phyloP scores from a whole-genome alignment of 2,888 invertebrate genomes.

The Opisthograptis luteolata region DNA sequence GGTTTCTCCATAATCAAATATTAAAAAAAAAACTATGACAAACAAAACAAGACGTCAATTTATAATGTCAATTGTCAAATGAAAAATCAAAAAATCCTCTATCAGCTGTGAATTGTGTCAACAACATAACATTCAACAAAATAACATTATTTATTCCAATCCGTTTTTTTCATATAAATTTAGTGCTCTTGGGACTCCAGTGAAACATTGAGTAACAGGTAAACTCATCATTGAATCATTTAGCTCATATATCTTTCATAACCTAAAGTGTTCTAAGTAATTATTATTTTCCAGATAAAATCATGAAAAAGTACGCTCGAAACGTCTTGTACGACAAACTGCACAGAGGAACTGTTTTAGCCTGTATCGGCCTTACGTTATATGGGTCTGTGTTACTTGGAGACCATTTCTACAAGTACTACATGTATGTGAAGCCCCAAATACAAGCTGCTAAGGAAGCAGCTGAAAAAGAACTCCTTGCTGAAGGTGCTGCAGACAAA shows the following conservation, averaged over 20 bases:
- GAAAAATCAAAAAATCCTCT: too few relatives aligned
- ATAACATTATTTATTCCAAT: too few relatives aligned
- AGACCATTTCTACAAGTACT: conserved; percentile 72
- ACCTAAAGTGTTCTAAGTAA: not conserved
- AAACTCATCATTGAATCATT: not conserved
- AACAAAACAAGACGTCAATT: too few relatives aligned
- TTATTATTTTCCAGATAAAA: conserved; percentile 37
- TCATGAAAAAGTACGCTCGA: conserved; percentile 75
- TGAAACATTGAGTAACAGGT: not conserved
- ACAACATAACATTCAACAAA: too few relatives aligned
- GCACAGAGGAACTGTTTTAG: conserved; percentile 73
- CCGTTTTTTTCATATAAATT: not conserved
- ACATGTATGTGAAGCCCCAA: conserved; percentile 70
- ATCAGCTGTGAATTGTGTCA: too few relatives aligned
- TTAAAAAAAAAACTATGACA: too few relatives aligned
- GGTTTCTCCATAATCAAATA: too few relatives aligned
- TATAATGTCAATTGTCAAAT: too few relatives aligned
- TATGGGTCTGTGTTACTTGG: conserved; percentile 61
- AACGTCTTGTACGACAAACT: conserved; percentile 72
- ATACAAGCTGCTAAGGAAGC: conserved; percentile 62
- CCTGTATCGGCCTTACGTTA: conserved; percentile 74
- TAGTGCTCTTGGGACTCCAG: not conserved
- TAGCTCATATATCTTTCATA: conserved; percentile 5
- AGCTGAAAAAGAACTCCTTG: conserved; percentile 72
- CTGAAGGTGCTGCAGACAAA: conserved; percentile 77